A percentile compares a stretch with the other conserved stretches of the same genome.
Conservation (phyloP, 30 jellyfish, hydroid and myxozoan genomes). For the Turritopsis dohrnii region DNA sequence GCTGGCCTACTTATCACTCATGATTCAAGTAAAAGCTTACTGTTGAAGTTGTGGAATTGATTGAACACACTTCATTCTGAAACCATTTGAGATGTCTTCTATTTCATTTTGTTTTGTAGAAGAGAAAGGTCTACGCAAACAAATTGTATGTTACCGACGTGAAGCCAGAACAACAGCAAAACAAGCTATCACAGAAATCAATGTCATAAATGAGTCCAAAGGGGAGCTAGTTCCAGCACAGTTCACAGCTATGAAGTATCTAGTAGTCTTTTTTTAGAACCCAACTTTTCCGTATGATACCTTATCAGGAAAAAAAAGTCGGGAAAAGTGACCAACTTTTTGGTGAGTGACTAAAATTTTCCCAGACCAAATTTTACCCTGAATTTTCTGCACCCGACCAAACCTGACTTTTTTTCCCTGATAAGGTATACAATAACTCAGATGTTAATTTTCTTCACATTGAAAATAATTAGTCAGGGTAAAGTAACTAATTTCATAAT, state of each 20-base stretch:
- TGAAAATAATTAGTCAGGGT: no score
- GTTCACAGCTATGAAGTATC: conserved; percentile 62
- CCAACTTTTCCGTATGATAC: no score
- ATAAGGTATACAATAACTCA: no score
- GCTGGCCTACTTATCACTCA: conserved; percentile 60
- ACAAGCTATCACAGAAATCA: conserved; percentile 72
- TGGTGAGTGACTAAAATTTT: no score
- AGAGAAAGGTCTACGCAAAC: conserved; percentile 71
- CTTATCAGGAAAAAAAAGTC: no score
- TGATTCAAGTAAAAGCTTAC: conserved; percentile 57
- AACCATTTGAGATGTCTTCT: neutral
- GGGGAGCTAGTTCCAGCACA: conserved; percentile 70
- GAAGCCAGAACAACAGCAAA: conserved; percentile 39
- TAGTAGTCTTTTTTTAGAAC: neutral
- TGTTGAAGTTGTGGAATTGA: neutral
- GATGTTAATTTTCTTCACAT: no score
- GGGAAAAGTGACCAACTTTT: no score
- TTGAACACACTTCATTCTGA: neutral
- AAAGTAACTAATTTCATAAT: no score
- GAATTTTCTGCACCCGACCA: no score
- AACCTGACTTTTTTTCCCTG: no score
- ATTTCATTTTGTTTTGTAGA: conserved; percentile 27
- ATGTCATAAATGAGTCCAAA: conserved; percentile 47
- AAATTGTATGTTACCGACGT: conserved; percentile 49
- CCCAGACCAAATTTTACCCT: no score